A percentile compares a stretch with the other conserved stretches of the same genome.
Evolutionary conservation across 1,140 invertebrate species (phyloP).

Genomic region (Drosophila jambulina): DNA sequence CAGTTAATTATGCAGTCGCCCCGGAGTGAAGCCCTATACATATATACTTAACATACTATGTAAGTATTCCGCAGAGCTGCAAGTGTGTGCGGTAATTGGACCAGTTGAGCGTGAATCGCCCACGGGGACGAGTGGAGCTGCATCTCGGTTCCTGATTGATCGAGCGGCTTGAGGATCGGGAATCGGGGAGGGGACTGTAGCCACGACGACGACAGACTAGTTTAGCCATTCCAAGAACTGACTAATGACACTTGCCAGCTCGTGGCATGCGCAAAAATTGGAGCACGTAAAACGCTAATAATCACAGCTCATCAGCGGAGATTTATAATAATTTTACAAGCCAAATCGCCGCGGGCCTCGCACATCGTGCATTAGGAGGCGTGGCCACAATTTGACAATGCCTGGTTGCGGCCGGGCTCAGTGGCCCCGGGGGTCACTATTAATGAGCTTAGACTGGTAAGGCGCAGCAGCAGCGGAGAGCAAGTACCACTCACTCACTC

Average conservation of each 20-base stretch:
- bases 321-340: conserved; percentile 82
- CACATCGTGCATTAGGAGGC: conserved; percentile 77
- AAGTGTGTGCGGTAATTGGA: conserved; percentile 59
- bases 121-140: conserved; percentile 62
- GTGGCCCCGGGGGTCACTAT: conserved; percentile 67
- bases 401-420: conserved; percentile 29
- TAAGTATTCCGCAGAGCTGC: neutral
- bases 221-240: conserved; percentile 72
- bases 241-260: conserved; percentile 72
- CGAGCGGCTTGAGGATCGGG: conserved; percentile 31
- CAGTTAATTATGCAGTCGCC: conserved; percentile 66
- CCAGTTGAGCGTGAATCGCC: conserved; percentile 71
- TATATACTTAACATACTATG: conserved; percentile 11
- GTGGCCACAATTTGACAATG: conserved; percentile 75
- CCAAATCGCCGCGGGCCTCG: conserved; percentile 42
- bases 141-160: conserved; percentile 66
- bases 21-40: neutral
- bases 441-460: conserved; percentile 73
- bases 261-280: conserved; percentile 63
- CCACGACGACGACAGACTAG: conserved; percentile 61
- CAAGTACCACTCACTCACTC: conserved; percentile 36
- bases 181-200: neutral
- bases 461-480: conserved; percentile 28
- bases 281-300: conserved; percentile 79
- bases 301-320: conserved; percentile 80